A percentile compares a stretch with the other conserved stretches of the same genome.
These are phyloP conservation scores for Drosophila mauritiana DNA, from an alignment of 1,140 invertebrate species.

Conservation along the genomic window DNA sequence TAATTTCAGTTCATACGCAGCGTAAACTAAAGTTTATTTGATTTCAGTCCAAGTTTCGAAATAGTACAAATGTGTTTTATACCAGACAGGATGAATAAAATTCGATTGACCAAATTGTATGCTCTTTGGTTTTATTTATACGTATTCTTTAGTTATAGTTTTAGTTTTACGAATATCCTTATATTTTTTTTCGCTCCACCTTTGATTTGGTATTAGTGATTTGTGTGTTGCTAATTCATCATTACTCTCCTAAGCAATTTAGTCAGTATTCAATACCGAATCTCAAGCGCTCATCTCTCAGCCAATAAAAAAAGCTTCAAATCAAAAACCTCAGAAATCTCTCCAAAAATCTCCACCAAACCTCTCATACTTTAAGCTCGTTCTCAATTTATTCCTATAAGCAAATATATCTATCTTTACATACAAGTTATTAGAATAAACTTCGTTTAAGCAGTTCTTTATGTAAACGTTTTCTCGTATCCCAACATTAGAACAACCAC, in stretches of 20 bases:
- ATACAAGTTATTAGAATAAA: slow-evolving; percentile 57
- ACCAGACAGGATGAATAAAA: slow-evolving; percentile 44
- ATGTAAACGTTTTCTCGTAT: slow-evolving; percentile 65
- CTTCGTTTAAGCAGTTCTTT: slow-evolving; percentile 60
- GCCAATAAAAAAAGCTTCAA: slow-evolving; percentile 2
- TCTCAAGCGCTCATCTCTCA: slow-evolving; percentile 36
- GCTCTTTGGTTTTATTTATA: slow-evolving; percentile 56
- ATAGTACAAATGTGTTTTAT: slow-evolving; percentile 43
- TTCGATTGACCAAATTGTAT: slow-evolving; percentile 61
- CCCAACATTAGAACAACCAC: slow-evolving; percentile 29
- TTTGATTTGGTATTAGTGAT: slow-evolving; percentile 45
- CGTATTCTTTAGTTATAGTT: slow-evolving; percentile 40
- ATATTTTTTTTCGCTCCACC: slow-evolving; percentile 20
- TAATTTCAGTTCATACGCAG: slow-evolving; percentile 52
- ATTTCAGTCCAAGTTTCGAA: slow-evolving; percentile 80
- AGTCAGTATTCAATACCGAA: slow-evolving; percentile 33
- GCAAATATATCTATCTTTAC: slow-evolving; percentile 51
- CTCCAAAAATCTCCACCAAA: slow-evolving; percentile 14
- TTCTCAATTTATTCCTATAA: slow-evolving; percentile 64
- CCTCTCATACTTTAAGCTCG: slow-evolving; percentile 70
- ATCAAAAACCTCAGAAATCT: slow-evolving; percentile 10
- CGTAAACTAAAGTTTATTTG: slow-evolving; percentile 79
- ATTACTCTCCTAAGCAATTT: slow-evolving; percentile 44
- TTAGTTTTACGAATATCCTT: slow-evolving; percentile 32
- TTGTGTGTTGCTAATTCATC: slow-evolving; percentile 42